These are phyloP conservation scores for Rosalia funebris DNA, from an alignment of 2,888 invertebrate species.

Conservation along the genomic window DNA sequence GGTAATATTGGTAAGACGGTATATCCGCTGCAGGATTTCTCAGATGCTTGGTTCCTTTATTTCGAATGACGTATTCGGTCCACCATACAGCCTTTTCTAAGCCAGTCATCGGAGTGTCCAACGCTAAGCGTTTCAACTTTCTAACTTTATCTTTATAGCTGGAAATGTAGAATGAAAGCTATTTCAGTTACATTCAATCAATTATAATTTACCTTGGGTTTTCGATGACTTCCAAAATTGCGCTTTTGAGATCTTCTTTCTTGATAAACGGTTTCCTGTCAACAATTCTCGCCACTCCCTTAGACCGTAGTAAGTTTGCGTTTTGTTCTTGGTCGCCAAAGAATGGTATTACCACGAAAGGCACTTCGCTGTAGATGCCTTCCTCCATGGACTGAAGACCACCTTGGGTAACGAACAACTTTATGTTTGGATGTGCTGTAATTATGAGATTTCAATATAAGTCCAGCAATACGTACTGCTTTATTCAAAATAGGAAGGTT, in stretches of 20 bases:
- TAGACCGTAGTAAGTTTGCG: neutral
- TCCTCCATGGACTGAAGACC: conserved; percentile 24
- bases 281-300: conserved; percentile 6
- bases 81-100: conserved; percentile 47
- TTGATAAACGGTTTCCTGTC: neutral
- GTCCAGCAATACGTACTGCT: neutral
- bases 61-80: conserved; percentile 48
- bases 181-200: neutral
- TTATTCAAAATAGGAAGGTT: too few species aligned
- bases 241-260: conserved; percentile 4
- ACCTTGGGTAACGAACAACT: conserved; percentile 22
- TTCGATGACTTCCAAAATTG: conserved; percentile 5
- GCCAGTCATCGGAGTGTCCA: conserved; percentile 37
- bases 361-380: conserved; percentile 10
- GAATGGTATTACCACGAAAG: conserved; percentile 19
- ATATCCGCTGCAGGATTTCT: conserved; percentile 34
- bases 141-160: neutral
- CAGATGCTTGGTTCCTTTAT: conserved; percentile 45
- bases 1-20: conserved; percentile 42
- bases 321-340: conserved; percentile 7
- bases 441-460: neutral
- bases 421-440: conserved; percentile 19
- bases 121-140: neutral
- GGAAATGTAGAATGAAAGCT: conserved; percentile 19
- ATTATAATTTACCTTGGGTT: conserved; percentile 10